Conservation (phyloP, 2,797 vertebrate genomes). For the Hippoglossus hippoglossus region DNA sequence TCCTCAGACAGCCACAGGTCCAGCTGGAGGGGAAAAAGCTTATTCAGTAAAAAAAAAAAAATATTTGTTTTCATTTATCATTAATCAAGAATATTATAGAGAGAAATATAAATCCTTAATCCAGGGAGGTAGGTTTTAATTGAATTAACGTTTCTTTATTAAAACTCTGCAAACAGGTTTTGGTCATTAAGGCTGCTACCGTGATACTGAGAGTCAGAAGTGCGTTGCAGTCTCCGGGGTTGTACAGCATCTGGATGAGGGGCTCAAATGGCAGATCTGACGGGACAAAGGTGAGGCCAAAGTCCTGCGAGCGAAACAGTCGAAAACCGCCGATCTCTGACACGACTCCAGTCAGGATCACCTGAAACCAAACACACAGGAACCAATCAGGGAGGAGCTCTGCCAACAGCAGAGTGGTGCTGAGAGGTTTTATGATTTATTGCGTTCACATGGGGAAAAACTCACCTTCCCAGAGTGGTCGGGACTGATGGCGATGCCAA, state of each 20-base stretch:
- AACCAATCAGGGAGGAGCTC: background rate
- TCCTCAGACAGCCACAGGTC: slow-evolving; percentile 93
- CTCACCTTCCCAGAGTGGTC: slow-evolving; percentile 93
- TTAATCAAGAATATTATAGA: background rate
- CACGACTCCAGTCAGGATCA: slow-evolving; percentile 91
- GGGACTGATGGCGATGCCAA: slow-evolving; percentile 93
- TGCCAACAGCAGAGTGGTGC: background rate
- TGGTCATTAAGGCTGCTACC: slow-evolving; percentile 71
- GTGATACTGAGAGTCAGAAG: slow-evolving; percentile 88
- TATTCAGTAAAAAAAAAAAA: slow-evolving; percentile 10
- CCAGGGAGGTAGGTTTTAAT: background rate
- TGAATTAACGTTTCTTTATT: no score
- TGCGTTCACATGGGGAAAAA: background rate
- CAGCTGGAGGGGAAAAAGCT: slow-evolving; percentile 50
- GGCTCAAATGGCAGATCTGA: slow-evolving; percentile 91
- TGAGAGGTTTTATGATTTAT: background rate
- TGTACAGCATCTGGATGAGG: slow-evolving; percentile 90
- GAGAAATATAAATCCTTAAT: background rate
- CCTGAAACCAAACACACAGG: slow-evolving; percentile 77
- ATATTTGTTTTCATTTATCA: background rate
- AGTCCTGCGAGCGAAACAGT: slow-evolving; percentile 91
- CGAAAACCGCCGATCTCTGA: slow-evolving; percentile 85
- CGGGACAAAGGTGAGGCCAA: slow-evolving; percentile 86
- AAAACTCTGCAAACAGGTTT: background rate
- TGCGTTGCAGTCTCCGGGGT: slow-evolving; percentile 81